These are phyloP conservation scores for Fratercula arctica DNA, from an alignment of 2,797 vertebrate genomes.

Conservation along the genomic window DNA sequence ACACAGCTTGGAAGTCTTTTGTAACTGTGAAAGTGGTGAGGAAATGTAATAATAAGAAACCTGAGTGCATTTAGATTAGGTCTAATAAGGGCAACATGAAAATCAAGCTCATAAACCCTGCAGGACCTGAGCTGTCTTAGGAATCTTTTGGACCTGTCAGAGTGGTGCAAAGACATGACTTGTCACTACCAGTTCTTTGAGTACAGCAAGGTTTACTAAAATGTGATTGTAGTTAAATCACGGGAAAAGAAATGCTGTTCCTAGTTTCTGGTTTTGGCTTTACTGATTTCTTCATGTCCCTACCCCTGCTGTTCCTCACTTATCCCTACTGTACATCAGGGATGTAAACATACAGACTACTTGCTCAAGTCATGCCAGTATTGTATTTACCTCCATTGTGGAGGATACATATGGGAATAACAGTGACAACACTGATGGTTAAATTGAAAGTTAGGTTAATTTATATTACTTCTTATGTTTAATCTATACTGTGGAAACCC, in stretches of 20 bases:
- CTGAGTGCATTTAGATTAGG: background rate
- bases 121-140: background rate
- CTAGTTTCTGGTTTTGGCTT: background rate
- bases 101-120: background rate
- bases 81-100: background rate
- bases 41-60: background rate
- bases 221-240: background rate
- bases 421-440: too few relatives aligned
- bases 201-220: background rate
- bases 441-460: too few relatives aligned
- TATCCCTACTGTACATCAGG: background rate
- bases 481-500: too few relatives aligned
- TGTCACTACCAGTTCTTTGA: background rate
- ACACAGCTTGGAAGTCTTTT: background rate
- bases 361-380: too few relatives aligned
- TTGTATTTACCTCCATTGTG: too few relatives aligned
- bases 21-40: background rate
- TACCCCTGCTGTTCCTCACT: background rate
- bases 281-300: background rate
- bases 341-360: too few relatives aligned
- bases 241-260: background rate
- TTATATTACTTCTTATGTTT: too few relatives aligned
- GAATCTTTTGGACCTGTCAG: background rate
- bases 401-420: too few relatives aligned
- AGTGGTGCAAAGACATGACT: background rate